Evolutionary conservation across 2,113 vertebrate genomes (phyloP).

Genomic region (Gymnogyps californianus): DNA sequence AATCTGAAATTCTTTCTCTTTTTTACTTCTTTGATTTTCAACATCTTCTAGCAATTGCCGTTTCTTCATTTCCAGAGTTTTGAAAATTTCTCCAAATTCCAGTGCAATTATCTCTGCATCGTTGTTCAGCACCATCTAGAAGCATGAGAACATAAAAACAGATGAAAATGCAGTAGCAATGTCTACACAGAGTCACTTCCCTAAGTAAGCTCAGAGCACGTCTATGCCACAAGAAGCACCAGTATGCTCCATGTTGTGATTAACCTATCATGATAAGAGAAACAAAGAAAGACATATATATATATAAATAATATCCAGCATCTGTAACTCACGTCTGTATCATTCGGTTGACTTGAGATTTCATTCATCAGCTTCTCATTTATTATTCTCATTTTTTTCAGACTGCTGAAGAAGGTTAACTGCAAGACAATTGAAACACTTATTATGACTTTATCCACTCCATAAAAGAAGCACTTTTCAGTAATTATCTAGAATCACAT

Average conservation of each 20-base stretch:
- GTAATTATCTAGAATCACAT: background rate
- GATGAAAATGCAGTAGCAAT: background rate
- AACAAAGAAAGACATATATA: background rate
- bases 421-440: conserved; percentile 12
- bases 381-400: conserved; percentile 64
- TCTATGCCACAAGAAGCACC: background rate
- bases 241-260: background rate
- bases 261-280: background rate
- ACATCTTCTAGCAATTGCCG: conserved; percentile 50
- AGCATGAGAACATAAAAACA: background rate
- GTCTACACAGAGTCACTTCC: background rate
- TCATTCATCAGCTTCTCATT: conserved; percentile 58
- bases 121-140: conserved; percentile 33
- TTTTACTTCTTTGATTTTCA: conserved; percentile 55
- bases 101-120: conserved; percentile 38
- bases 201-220: background rate
- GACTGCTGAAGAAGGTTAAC: conserved; percentile 65
- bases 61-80: conserved; percentile 59
- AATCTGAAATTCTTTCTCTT: conserved; percentile 54
- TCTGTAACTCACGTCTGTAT: conserved; percentile 35
- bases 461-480: background rate
- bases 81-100: conserved; percentile 60
- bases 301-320: background rate
- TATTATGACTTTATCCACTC: background rate
- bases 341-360: background rate